Conservation (phyloP, 2,888 invertebrate species). For the Laothoe populi region DNA sequence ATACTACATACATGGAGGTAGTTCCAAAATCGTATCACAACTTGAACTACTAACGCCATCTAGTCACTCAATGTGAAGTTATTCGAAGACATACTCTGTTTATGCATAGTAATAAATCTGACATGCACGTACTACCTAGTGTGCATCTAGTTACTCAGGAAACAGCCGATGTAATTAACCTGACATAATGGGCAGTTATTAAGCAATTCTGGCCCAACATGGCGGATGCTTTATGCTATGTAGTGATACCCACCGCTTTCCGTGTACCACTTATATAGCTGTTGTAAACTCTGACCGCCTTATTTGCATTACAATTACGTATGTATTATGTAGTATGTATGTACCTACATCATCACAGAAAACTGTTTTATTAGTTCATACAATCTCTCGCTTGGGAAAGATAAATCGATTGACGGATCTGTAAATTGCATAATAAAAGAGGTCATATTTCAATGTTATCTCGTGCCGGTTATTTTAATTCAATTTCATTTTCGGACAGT, state of each 20-base stretch:
- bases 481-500: conserved; percentile 16
- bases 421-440: conserved; percentile 22
- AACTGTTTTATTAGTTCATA: conserved; percentile 18
- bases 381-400: conserved; percentile 17
- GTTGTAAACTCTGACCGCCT: conserved; percentile 15
- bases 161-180: conserved; percentile 68
- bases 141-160: conserved; percentile 34
- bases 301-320: conserved; percentile 25
- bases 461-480: conserved; percentile 14
- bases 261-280: conserved; percentile 25
- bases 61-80: neutral
- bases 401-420: conserved; percentile 17
- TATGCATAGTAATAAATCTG: neutral
- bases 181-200: conserved; percentile 75
- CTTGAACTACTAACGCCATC: conserved; percentile 6
- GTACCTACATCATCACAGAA: conserved; percentile 18
- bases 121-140: conserved; percentile 11
- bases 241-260: conserved; percentile 35
- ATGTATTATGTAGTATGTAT: no score
- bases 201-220: conserved; percentile 71
- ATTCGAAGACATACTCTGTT: neutral
- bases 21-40: neutral
- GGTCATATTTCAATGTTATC: conserved; percentile 17
- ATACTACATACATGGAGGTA: neutral
- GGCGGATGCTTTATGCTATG: conserved; percentile 59